Conservation (phyloP, 2,797 vertebrate species). For the Pangasius larnaudii region DNA sequence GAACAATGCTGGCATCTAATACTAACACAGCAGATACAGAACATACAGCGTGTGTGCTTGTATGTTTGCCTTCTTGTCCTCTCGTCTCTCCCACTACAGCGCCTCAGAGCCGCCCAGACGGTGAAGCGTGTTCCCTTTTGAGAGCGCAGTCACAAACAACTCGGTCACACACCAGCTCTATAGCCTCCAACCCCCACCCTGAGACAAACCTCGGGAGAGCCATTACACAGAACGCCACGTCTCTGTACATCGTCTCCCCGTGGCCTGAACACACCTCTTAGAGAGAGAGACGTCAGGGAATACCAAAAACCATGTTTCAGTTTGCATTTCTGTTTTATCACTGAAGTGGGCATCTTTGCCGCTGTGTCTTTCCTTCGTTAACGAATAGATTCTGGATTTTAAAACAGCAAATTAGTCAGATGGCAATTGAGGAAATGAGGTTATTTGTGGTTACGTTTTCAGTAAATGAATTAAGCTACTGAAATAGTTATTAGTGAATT, state of each 20-base stretch:
- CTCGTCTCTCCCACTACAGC: slow-evolving; percentile 32
- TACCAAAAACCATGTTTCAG: not conserved
- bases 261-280: slow-evolving; percentile 40
- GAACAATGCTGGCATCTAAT: slow-evolving; percentile 4
- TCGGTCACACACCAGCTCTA: slow-evolving; percentile 34
- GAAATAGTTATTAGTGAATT: not conserved
- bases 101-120: slow-evolving; percentile 30
- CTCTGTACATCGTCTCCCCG: slow-evolving; percentile 32
- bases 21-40: slow-evolving; percentile 17
- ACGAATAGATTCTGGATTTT: not conserved
- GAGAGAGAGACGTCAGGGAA: slow-evolving; percentile 19
- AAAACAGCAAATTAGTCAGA: not conserved
- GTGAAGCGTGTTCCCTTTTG: slow-evolving; percentile 50
- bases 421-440: not conserved
- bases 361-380: not conserved
- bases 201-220: slow-evolving; percentile 44
- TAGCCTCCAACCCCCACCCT: slow-evolving; percentile 34
- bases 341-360: not conserved
- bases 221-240: slow-evolving; percentile 45
- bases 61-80: slow-evolving; percentile 18
- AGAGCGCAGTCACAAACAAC: slow-evolving; percentile 56
- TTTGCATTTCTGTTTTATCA: not conserved
- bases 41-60: slow-evolving; percentile 23
- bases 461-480: not conserved
- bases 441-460: not conserved